Conservation (phyloP, 2,113 vertebrate genomes). For the Elephantulus edwardii region DNA sequence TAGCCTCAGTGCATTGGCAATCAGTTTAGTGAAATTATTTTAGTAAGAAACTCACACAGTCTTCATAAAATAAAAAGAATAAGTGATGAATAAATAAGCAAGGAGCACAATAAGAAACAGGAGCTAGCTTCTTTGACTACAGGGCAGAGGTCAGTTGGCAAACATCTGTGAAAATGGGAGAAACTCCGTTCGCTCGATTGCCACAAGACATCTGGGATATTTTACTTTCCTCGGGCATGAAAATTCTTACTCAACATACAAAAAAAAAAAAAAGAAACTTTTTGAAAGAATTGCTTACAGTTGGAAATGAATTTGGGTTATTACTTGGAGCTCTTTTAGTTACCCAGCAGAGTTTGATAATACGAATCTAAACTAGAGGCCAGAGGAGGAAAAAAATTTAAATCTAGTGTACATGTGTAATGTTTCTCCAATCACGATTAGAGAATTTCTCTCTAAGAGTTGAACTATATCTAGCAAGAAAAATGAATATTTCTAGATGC, state of each 20-base stretch:
- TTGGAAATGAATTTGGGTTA: not conserved
- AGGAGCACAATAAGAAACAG: not conserved
- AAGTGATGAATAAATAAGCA: not conserved
- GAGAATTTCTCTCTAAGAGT: not conserved
- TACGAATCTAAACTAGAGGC: constrained; percentile 19
- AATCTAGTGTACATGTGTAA: not conserved
- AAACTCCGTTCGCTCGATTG: not conserved
- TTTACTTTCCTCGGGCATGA: not conserved
- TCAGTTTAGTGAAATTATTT: not conserved
- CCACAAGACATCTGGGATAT: not conserved
- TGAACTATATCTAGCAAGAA: not conserved
- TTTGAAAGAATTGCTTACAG: not conserved
- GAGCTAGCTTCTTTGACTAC: not conserved
- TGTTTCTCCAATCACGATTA: not conserved
- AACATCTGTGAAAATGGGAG: not conserved
- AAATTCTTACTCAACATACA: not conserved
- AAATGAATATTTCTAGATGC: not conserved
- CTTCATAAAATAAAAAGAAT: not conserved
- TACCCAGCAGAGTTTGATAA: constrained; percentile 15
- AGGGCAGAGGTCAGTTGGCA: not conserved
- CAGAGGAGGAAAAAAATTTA: not conserved
- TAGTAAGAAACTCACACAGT: not conserved
- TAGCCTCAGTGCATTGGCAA: not conserved
- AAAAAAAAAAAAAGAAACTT: not conserved
- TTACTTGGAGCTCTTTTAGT: not conserved